Evolutionary conservation across 2,113 vertebrate species (phyloP).

Genomic region (Neolamprologus tretocephalus): DNA sequence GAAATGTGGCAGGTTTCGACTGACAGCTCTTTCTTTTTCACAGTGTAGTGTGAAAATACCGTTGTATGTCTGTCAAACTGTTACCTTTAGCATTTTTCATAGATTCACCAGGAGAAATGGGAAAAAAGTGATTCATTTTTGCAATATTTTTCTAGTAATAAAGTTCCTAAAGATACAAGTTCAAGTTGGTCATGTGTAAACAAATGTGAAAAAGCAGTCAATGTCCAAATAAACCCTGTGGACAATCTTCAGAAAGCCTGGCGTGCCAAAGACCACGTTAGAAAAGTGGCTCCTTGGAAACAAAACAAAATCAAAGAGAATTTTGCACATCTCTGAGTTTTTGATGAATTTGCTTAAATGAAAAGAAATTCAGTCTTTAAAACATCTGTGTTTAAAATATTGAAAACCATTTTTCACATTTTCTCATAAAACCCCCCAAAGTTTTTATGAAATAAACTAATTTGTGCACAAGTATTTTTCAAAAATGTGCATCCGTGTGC

Average conservation of each 20-base stretch:
- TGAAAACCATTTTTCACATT: background rate
- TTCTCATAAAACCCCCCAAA: fast-evolving
- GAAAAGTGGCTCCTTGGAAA: background rate
- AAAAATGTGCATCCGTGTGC: background rate
- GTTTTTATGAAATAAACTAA: background rate
- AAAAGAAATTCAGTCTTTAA: background rate
- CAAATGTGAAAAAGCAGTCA: background rate
- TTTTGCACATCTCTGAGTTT: background rate
- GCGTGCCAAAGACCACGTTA: background rate
- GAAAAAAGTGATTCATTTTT: background rate
- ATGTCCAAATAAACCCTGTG: background rate
- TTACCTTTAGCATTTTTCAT: background rate
- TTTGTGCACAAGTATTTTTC: background rate
- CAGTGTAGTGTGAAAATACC: background rate
- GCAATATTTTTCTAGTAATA: background rate
- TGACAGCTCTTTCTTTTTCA: background rate
- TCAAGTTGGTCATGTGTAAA: background rate
- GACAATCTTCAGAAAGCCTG: background rate
- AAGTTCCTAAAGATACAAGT: background rate
- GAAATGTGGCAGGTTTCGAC: background rate
- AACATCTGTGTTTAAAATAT: background rate
- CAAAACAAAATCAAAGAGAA: background rate
- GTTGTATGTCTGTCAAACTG: background rate
- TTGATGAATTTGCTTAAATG: background rate
- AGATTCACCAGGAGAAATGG: background rate